phyloP scores from a whole-genome alignment of 2,888 invertebrate species.

The Orchesella flavescens region DNA sequence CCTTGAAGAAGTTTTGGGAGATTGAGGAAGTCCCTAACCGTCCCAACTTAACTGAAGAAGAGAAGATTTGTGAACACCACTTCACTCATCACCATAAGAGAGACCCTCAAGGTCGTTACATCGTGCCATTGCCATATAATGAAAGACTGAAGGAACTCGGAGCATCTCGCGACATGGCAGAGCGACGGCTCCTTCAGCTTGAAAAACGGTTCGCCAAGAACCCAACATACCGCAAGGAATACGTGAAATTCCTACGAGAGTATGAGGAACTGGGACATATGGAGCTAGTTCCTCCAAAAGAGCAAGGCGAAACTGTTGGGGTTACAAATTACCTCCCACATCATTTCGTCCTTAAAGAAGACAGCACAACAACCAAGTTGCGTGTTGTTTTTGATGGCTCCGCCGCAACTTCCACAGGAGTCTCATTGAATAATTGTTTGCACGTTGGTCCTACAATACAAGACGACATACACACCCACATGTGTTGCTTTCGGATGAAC shows the following conservation, averaged over 20 bases:
- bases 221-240: conserved; percentile 1
- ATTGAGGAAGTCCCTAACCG: neutral
- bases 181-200: neutral
- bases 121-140: conserved; percentile 42
- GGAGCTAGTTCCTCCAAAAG: conserved; percentile 40
- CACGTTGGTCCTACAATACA: conserved; percentile 73
- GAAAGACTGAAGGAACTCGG: conserved; percentile 2
- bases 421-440: conserved; percentile 73
- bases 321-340: conserved; percentile 62
- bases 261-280: conserved; percentile 69
- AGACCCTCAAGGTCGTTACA: conserved; percentile 39
- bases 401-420: conserved; percentile 14
- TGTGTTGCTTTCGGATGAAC: conserved; percentile 72
- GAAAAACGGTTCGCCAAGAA: conserved; percentile 7
- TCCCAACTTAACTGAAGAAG: conserved; percentile 30
- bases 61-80: conserved; percentile 37
- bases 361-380: conserved; percentile 52
- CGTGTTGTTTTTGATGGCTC: too few relatives aligned
- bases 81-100: conserved; percentile 16
- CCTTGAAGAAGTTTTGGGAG: conserved; percentile 23
- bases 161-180: neutral
- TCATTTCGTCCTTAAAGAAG: too few relatives aligned
- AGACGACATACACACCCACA: conserved; percentile 72
- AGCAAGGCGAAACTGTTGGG: neutral
- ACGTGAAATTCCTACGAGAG: conserved; percentile 68